phyloP scores from a whole-genome alignment of 2,113 vertebrate genomes.

The Rhabdomys dilectus region DNA sequence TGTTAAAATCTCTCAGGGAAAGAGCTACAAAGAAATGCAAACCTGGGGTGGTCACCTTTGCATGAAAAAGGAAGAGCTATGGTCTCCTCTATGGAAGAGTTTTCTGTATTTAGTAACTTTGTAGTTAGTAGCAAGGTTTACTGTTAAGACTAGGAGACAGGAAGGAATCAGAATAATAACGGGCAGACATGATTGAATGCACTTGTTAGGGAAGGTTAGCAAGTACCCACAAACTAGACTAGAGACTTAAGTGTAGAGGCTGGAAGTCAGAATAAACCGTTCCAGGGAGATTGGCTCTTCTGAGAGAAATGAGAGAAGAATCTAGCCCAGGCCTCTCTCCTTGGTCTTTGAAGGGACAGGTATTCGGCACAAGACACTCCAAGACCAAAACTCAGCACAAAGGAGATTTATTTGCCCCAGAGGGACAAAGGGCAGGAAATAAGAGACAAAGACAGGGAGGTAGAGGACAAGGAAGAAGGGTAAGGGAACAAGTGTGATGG shows the following conservation, averaged over 20 bases:
- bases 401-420: neutral
- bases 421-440: neutral
- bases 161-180: neutral
- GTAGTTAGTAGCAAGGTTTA: neutral
- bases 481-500: neutral
- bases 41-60: neutral
- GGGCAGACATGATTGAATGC: neutral
- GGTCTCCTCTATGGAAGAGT: neutral
- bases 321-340: neutral
- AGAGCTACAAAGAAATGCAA: neutral
- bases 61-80: neutral
- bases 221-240: neutral
- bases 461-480: neutral
- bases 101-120: neutral
- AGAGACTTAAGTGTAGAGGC: neutral
- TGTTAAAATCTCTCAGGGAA: neutral
- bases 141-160: neutral
- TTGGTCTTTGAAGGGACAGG: neutral
- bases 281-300: neutral
- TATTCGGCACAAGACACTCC: neutral
- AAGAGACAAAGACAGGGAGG: neutral
- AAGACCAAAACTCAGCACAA: neutral
- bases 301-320: neutral
- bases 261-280: neutral
- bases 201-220: neutral